A percentile compares a stretch with the other conserved stretches of the same genome.
These are phyloP conservation scores for Oreochromis aureus DNA, from an alignment of 2,113 vertebrate species.

Conservation along the genomic window DNA sequence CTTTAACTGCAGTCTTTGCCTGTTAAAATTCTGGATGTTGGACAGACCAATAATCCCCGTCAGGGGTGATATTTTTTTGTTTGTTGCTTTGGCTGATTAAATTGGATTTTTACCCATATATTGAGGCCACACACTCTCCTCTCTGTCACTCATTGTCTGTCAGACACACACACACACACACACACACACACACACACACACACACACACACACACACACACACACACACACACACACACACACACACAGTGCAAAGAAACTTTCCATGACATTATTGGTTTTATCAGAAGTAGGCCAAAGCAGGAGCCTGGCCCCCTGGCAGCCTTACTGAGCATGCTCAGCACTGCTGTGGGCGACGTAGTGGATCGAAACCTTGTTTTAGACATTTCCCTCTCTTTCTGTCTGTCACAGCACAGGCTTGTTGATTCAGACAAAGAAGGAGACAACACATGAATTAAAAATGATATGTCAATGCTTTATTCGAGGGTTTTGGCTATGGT, in stretches of 20 bases:
- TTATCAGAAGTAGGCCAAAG: slow-evolving; percentile 63
- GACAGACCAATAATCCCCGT: slow-evolving; percentile 21
- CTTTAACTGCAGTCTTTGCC: background rate
- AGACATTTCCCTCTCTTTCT: background rate
- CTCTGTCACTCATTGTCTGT: background rate
- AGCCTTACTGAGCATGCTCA: slow-evolving; percentile 52
- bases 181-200: background rate
- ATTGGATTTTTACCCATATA: slow-evolving; percentile 30
- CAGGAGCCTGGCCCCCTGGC: slow-evolving; percentile 39
- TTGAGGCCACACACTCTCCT: slow-evolving; percentile 12
- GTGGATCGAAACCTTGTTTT: slow-evolving; percentile 18
- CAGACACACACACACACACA: background rate
- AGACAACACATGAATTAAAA: background rate
- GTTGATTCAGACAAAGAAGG: background rate
- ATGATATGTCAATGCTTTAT: background rate
- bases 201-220: background rate
- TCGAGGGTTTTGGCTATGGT: background rate
- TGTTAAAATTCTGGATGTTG: background rate
- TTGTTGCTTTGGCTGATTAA: slow-evolving; percentile 21
- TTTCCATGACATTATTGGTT: slow-evolving; percentile 57
- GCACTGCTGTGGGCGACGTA: slow-evolving; percentile 16
- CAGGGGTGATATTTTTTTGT: slow-evolving; percentile 8
- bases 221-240: background rate
- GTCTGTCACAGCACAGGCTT: background rate
- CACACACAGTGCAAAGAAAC: background rate